Percentiles rank a stretch among this genome's conserved stretches.
phyloP scores from a whole-genome alignment of 2,888 invertebrate species.

The Acrocyrtus sp. region DNA sequence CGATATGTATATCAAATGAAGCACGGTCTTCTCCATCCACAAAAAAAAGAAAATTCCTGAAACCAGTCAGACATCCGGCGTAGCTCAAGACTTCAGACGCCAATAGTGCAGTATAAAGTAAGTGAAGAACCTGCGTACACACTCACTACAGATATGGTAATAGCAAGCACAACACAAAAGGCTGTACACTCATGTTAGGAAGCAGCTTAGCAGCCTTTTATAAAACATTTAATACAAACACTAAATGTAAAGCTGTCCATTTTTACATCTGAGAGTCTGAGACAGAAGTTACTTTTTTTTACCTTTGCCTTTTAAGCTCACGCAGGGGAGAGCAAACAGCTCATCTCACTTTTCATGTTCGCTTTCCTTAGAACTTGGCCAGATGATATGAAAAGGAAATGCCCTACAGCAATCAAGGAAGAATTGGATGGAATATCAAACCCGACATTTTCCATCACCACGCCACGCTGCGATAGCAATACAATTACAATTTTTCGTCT shows the following conservation, averaged over 20 bases:
- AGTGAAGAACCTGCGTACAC: too few species aligned
- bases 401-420: conserved; percentile 22
- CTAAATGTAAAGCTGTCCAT: neutral
- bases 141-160: too few species aligned
- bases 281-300: neutral
- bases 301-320: too few species aligned
- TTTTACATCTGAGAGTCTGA: neutral
- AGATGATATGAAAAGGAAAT: conserved; percentile 28
- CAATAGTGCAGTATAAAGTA: too few species aligned
- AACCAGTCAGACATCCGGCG: conserved; percentile 48
- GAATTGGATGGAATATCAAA: conserved; percentile 18
- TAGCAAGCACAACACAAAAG: too few species aligned
- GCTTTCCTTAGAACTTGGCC: too few species aligned
- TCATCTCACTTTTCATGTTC: too few species aligned
- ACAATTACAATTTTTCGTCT: conserved; percentile 15
- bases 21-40: too few species aligned
- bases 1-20: too few species aligned
- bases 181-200: too few species aligned
- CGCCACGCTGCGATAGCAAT: neutral
- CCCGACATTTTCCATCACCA: too few species aligned
- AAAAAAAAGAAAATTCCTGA: conserved; percentile 36
- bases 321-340: too few species aligned
- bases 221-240: neutral
- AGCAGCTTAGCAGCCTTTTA: conserved; percentile 3
- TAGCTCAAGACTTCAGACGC: conserved; percentile 26